A percentile compares a stretch with the other conserved stretches of the same genome.
Conservation (phyloP, 23 tunicate species). For the Diplosoma virens region DNA sequence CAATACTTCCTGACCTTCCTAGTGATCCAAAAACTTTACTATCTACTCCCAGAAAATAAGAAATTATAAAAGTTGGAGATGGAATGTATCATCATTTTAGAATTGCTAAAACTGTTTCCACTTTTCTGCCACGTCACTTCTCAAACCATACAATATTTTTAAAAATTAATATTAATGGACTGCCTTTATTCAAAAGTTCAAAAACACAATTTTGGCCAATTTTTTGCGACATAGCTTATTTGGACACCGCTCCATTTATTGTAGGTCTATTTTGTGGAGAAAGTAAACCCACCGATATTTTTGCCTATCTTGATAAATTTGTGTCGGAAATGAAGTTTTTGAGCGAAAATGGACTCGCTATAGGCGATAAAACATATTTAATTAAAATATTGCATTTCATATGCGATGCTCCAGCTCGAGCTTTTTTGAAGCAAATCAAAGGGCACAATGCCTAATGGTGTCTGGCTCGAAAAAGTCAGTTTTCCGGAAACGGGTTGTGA, state of each 20-base stretch:
- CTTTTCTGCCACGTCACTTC: not conserved
- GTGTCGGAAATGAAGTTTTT: slow-evolving; percentile 27
- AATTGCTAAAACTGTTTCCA: not conserved
- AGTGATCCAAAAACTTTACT: slow-evolving; percentile 9
- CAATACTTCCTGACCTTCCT: slow-evolving; percentile 24
- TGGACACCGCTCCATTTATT: slow-evolving; percentile 20
- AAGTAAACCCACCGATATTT: slow-evolving; percentile 29
- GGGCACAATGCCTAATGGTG: slow-evolving; percentile 40
- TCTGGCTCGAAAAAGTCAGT: slow-evolving; percentile 29
- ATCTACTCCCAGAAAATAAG: not conserved
- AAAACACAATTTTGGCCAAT: slow-evolving; percentile 47
- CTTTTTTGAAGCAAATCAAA: slow-evolving; percentile 34
- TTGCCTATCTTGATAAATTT: slow-evolving; percentile 38
- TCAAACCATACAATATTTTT: not conserved
- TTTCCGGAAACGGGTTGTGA: slow-evolving; percentile 16
- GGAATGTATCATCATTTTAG: slow-evolving; percentile 46
- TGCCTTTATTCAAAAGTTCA: slow-evolving; percentile 45
- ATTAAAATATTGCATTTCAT: slow-evolving; percentile 20
- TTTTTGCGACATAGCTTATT: slow-evolving; percentile 12
- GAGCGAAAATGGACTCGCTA: not conserved
- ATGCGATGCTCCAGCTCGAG: slow-evolving; percentile 59
- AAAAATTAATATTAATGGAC: slow-evolving; percentile 51
- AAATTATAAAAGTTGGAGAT: not conserved
- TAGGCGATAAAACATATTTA: not conserved
- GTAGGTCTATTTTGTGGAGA: slow-evolving; percentile 36